Evolutionary conservation across 2,888 invertebrate species (phyloP).

Genomic region (Netelia fuscicornis): DNA sequence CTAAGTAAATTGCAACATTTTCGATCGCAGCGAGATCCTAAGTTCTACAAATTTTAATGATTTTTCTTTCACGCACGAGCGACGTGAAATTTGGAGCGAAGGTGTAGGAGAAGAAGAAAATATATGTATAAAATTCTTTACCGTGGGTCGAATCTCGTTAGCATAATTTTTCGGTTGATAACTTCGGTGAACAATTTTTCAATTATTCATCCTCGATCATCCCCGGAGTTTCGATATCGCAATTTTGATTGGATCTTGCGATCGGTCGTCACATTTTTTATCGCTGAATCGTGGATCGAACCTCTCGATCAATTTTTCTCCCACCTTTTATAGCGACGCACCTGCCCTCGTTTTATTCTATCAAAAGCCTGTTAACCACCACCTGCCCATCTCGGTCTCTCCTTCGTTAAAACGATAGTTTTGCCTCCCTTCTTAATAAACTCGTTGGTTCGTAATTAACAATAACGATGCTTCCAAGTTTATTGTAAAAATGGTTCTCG

Average conservation of each 20-base stretch:
- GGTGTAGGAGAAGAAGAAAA: too few species aligned
- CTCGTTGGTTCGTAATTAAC: constrained; percentile 72
- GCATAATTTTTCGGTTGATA: not conserved
- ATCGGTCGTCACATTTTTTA: constrained; percentile 32
- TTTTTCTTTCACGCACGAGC: too few species aligned
- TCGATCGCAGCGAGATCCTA: too few species aligned
- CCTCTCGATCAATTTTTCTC: constrained; percentile 69
- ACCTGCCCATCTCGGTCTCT: constrained; percentile 41
- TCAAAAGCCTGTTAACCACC: constrained; percentile 54
- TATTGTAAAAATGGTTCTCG: constrained; percentile 69
- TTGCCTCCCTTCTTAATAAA: constrained; percentile 71
- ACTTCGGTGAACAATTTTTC: not conserved
- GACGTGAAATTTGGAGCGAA: too few species aligned
- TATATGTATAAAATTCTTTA: too few species aligned
- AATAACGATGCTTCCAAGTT: constrained; percentile 64
- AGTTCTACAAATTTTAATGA: too few species aligned
- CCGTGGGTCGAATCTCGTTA: too few species aligned
- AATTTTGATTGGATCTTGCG: constrained; percentile 49
- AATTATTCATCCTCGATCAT: not conserved
- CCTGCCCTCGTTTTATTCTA: constrained; percentile 42
- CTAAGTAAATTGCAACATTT: too few species aligned
- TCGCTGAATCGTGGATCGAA: constrained; percentile 63
- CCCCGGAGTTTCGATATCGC: constrained; percentile 19
- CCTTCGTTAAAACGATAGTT: constrained; percentile 31
- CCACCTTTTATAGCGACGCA: constrained; percentile 54